Evolutionary conservation across 1,140 invertebrate genomes (phyloP), one percentile per base, ranked within the genome.

Genomic region (Apis florea): DNA sequence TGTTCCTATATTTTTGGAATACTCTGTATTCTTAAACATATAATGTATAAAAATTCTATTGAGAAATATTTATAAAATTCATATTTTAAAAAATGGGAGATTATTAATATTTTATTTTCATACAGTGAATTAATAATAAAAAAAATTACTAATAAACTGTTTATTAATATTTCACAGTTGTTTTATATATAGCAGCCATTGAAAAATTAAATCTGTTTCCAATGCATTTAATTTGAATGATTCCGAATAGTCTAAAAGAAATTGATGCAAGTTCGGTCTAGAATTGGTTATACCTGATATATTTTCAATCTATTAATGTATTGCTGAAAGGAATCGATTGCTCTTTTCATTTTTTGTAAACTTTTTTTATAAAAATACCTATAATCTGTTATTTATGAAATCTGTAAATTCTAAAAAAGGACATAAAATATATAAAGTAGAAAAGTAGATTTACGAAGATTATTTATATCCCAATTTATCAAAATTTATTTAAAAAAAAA

Each of bases 261-360:
- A 69, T 79, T n/a, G 24, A 51, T 72, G 69, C 77, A 79, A n/a
- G 77, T 79, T 72, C 58, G 72, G 15, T 40, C 77, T 1, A 17
- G 2, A 69, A 0, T 0, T 40, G 1, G 24, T n/a, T 24, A 61
- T 53, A 53, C 15, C 21, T 61, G 47, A 54, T 40, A 24, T 21
- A 66, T 66, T 61, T 66, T 26, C 13, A 47, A 17, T 24, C 8
- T 5, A 15, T n/a, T 8, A 12, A 12, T n/a, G 10, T 61, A 47
- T 74, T 63, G 31, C 31, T 47, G 63, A 63, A n/a, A 17, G n/a
- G 54, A 63, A 24, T 73, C 2, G 6, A 40, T 4, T 40, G 2
- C 3, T 40, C 31, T 40, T 40, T 40, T 40, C 4, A 40, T 40
- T 40, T 40, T 5, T 6, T 40, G 0, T 40, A 40, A 40, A 40